Percentiles rank a stretch among this genome's conserved stretches.
Conservation (phyloP, 2,797 vertebrate genomes). For the Lacerta viridis region DNA sequence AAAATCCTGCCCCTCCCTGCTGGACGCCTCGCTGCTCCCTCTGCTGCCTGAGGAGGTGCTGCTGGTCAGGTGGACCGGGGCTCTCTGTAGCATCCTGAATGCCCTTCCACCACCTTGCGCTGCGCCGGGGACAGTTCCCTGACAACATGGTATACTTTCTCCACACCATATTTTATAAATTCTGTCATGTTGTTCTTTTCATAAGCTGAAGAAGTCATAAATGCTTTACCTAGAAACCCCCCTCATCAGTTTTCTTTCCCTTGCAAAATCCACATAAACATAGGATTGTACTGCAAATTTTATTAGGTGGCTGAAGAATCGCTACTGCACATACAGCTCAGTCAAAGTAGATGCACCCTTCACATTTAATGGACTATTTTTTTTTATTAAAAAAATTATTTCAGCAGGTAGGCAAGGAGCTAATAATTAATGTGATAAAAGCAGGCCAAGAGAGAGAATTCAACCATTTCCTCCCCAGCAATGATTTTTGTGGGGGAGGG, state of each 20-base stretch:
- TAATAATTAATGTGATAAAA: background rate
- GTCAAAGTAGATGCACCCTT: no score
- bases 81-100: no score
- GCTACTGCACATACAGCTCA: background rate
- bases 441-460: background rate
- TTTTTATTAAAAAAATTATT: no score
- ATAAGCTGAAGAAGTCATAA: background rate
- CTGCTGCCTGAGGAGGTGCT: no score
- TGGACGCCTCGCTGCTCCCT: no score
- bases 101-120: no score
- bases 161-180: background rate
- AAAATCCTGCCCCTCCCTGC: no score
- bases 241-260: background rate
- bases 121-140: no score
- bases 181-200: background rate
- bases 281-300: background rate
- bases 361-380: no score
- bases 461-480: background rate
- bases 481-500: background rate
- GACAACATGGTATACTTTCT: background rate
- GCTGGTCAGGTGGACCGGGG: no score
- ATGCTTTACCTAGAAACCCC: background rate
- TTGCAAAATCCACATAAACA: background rate
- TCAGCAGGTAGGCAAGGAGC: background rate
- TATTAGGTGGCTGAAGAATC: slow-evolving; percentile 24